Conservation (phyloP, 2,888 invertebrate species). For the Tribolium freemani region DNA sequence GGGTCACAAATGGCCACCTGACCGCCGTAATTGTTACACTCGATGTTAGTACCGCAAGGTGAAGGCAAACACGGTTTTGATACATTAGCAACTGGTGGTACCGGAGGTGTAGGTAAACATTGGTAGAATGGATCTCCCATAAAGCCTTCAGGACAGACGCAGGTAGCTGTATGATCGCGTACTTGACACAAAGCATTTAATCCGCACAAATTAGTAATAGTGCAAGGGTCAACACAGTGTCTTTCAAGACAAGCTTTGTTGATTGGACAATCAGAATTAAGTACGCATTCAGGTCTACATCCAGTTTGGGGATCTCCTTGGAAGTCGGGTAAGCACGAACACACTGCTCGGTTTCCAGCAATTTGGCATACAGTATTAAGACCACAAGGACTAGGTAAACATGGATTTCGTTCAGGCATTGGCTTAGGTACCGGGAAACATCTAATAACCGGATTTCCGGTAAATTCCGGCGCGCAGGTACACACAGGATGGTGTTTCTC, state of each 20-base stretch:
- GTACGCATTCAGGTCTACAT: slow-evolving; percentile 84
- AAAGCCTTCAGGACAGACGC: slow-evolving; percentile 82
- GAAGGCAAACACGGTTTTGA: slow-evolving; percentile 82
- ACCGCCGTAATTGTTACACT: slow-evolving; percentile 80
- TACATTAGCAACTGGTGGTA: slow-evolving; percentile 69
- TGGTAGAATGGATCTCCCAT: slow-evolving; percentile 86
- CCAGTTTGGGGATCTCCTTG: slow-evolving; percentile 84
- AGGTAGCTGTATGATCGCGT: slow-evolving; percentile 86
- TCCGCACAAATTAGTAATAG: slow-evolving; percentile 80
- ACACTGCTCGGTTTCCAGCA: slow-evolving; percentile 78
- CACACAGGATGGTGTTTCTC: slow-evolving; percentile 87
- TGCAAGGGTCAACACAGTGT: slow-evolving; percentile 82
- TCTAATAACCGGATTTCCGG: slow-evolving; percentile 83
- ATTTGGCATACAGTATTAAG: slow-evolving; percentile 84
- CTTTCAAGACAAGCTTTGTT: slow-evolving; percentile 83
- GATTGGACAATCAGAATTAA: slow-evolving; percentile 84
- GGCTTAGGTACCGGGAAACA: slow-evolving; percentile 75
- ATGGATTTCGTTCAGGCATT: slow-evolving; percentile 75
- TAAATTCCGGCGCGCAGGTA: slow-evolving; percentile 78
- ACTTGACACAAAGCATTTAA: slow-evolving; percentile 85
- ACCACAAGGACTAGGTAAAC: slow-evolving; percentile 83
- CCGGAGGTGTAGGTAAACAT: slow-evolving; percentile 72
- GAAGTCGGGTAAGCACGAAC: slow-evolving; percentile 83
- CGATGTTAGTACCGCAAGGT: slow-evolving; percentile 79
- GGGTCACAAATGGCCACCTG: slow-evolving; percentile 85